Evolutionary conservation across 2,888 invertebrate species (phyloP).

Genomic region (Noctua fimbriata): DNA sequence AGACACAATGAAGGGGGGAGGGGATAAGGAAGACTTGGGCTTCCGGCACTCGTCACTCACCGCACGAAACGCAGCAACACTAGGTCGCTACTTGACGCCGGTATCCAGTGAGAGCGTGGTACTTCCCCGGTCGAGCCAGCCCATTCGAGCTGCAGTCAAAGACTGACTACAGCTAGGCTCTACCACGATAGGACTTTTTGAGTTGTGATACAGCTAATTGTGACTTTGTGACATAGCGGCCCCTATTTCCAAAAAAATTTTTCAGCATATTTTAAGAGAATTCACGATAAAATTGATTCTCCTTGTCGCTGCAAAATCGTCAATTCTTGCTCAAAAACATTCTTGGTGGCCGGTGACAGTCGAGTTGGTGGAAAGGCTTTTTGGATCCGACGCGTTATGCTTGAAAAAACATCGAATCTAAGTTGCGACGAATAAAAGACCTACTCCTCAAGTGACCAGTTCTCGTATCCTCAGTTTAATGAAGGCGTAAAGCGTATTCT

Average conservation of each 20-base stretch:
- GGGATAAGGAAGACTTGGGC: neutral
- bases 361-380: neutral
- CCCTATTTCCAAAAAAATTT: neutral
- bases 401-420: neutral
- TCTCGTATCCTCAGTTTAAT: constrained; percentile 14
- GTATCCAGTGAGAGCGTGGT: constrained; percentile 34
- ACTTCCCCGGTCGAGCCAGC: constrained; percentile 38
- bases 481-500: constrained; percentile 7
- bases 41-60: constrained; percentile 29
- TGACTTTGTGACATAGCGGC: neutral
- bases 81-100: neutral
- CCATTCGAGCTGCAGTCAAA: constrained; percentile 8
- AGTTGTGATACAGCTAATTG: neutral
- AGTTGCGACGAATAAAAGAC: neutral
- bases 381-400: neutral
- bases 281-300: neutral
- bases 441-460: constrained; percentile 4
- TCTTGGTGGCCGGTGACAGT: neutral
- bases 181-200: constrained; percentile 7
- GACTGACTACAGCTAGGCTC: constrained; percentile 15
- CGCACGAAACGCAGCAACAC: constrained; percentile 10
- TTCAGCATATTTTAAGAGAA: neutral
- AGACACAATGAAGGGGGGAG: neutral
- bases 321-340: neutral
- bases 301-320: neutral